Evolutionary conservation across 2,797 vertebrate genomes (phyloP).

Genomic region (Sebastes oblongus): DNA sequence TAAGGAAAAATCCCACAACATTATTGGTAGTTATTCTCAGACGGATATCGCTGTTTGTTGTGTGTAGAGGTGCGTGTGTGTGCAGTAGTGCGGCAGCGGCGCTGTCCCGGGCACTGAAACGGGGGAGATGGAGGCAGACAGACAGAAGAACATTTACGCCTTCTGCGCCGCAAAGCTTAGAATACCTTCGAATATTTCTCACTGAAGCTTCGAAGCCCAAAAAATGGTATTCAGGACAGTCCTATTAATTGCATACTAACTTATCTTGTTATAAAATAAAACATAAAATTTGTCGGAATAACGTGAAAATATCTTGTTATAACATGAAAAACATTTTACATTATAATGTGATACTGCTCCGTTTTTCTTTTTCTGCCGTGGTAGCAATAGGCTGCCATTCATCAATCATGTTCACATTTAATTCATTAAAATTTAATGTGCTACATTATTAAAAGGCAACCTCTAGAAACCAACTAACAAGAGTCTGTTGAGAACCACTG

Average conservation of each 20-base stretch:
- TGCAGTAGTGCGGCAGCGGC: too few species aligned
- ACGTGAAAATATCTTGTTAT: not conserved
- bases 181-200: too few species aligned
- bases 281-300: too few species aligned
- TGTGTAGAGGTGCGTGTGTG: too few species aligned
- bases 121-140: too few species aligned
- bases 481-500: conserved; percentile 63
- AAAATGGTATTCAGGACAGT: too few species aligned
- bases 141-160: too few species aligned
- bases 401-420: not conserved
- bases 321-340: not conserved
- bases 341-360: not conserved
- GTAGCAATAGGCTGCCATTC: not conserved
- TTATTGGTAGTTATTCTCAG: too few species aligned
- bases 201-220: too few species aligned
- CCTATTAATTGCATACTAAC: not conserved
- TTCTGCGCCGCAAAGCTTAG: accelerated
- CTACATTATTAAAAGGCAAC: conserved; percentile 29
- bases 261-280: not conserved
- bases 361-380: not conserved
- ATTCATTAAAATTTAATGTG: not conserved
- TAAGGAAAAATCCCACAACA: too few species aligned
- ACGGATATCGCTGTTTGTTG: too few species aligned
- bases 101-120: too few species aligned
- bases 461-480: not conserved